Conservation (phyloP, 2,797 vertebrate genomes). For the Paedocypris micromegethes region DNA sequence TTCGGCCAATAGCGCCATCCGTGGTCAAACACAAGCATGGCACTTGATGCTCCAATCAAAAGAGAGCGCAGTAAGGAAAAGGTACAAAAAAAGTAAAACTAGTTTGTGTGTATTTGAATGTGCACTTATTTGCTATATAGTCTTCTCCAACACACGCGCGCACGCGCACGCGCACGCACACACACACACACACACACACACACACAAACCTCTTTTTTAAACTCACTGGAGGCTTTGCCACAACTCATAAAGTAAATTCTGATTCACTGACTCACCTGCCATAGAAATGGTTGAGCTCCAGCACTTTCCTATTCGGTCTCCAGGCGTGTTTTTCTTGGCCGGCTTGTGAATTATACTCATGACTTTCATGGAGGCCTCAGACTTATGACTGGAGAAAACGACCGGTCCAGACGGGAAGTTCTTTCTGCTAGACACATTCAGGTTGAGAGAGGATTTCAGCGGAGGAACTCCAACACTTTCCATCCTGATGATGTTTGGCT, state of each 20-base stretch:
- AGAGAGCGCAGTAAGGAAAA: too few species aligned
- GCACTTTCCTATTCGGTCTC: slow-evolving; percentile 41
- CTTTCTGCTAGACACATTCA: slow-evolving; percentile 37
- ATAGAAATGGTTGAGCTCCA: slow-evolving; percentile 44
- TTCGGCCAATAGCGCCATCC: too few species aligned
- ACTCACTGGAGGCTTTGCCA: slow-evolving; percentile 43
- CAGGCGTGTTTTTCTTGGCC: slow-evolving; percentile 47
- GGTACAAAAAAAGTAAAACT: too few species aligned
- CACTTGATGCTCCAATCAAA: too few species aligned
- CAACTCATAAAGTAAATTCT: slow-evolving; percentile 45
- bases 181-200: too few species aligned
- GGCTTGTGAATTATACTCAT: slow-evolving; percentile 5
- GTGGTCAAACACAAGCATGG: too few species aligned
- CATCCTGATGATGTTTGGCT: slow-evolving; percentile 35
- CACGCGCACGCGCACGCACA: too few species aligned
- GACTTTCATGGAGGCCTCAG: not conserved
- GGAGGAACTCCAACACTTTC: slow-evolving; percentile 39
- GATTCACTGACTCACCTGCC: slow-evolving; percentile 49
- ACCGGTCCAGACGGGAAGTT: slow-evolving; percentile 27
- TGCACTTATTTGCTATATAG: too few species aligned
- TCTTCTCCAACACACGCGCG: too few species aligned
- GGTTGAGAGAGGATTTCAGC: slow-evolving; percentile 40
- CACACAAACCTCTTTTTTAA: too few species aligned
- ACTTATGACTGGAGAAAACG: slow-evolving; percentile 24
- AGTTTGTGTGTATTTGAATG: too few species aligned